Evolutionary conservation across 2,113 vertebrate species (phyloP), one percentile per base, ranked within the genome.

Genomic region (Pygoscelis antarcticus): DNA sequence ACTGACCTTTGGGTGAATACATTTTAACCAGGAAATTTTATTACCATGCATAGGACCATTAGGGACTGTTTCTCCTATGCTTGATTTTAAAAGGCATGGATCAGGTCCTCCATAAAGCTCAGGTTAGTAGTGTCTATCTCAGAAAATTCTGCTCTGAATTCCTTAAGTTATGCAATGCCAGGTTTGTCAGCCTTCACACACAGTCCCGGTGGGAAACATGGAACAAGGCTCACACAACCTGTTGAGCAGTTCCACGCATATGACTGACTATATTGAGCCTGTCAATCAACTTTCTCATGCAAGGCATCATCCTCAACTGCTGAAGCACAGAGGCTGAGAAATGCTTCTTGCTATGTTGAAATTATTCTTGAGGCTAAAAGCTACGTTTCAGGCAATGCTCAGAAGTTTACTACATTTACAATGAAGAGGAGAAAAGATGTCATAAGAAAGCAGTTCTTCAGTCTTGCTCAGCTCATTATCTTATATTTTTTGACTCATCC

Each of bases 121-220:
- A 52, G 3, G 17, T 55, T 75, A 60, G 16, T n/a, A 71, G 15
- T 62, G 23, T 20, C 34, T 68, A 15, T 34, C 38, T 74, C 25
- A 26, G 22, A 95, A 87, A 87, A 78, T 47, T 84, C 32, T 91
- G 9, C 29, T 93, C 38, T 65, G 10, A 95, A 46, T 82, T 89
- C 14, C 30, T 34, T 15, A 82, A 44, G 5, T 76, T 82, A 30
- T 36, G 3, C 7, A 76, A 52, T 26, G 20, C 20, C 60, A 71
- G 8, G 26, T 75, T 87, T 85, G 47, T 30, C 61, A 76, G 34
- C 25, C 21, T 68, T 89, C 34, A 57, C 3, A 0, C 11, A 10
- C 3, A 75, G 12, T 7, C 14, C 9, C 1, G 1, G 9, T 40
- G 18, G 69, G 32, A 64, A 70, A 55, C 55, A 42, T 0, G 0